phyloP scores from a whole-genome alignment of 2,113 vertebrate species.

The Odocoileus hemionus region DNA sequence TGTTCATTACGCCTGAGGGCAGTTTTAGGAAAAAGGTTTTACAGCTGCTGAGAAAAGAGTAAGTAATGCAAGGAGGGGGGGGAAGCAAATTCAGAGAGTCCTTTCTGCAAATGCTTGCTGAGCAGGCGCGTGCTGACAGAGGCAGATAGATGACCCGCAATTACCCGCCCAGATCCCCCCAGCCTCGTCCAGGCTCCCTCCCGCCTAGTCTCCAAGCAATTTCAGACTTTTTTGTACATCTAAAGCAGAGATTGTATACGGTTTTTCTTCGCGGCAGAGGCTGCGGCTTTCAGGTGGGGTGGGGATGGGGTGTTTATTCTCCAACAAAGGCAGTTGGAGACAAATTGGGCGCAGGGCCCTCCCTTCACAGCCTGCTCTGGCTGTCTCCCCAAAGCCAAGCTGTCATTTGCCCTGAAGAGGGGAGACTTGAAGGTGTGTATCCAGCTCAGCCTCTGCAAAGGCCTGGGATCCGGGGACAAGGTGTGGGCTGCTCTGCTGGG shows the following conservation, averaged over 20 bases:
- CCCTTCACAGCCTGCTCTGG: not conserved
- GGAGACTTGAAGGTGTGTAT: not conserved
- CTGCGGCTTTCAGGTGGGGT: slow-evolving; percentile 32
- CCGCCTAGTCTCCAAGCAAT: slow-evolving; percentile 59
- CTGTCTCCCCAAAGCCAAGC: not conserved
- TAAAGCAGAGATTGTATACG: slow-evolving; percentile 48
- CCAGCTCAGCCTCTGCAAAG: not conserved
- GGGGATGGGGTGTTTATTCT: slow-evolving; percentile 54
- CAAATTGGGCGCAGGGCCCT: not conserved
- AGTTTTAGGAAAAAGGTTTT: slow-evolving; percentile 40
- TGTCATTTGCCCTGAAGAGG: not conserved
- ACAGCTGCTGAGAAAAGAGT: slow-evolving; percentile 32
- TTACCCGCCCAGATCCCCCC: slow-evolving; percentile 40
- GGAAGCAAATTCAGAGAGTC: not conserved
- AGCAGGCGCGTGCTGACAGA: slow-evolving; percentile 8
- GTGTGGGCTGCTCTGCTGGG: not conserved
- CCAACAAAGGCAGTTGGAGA: slow-evolving; percentile 67
- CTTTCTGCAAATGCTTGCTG: not conserved
- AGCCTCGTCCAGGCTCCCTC: slow-evolving; percentile 22
- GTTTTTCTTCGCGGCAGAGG: slow-evolving; percentile 50
- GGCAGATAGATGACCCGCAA: slow-evolving; percentile 65
- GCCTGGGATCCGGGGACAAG: not conserved
- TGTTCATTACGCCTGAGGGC: not conserved
- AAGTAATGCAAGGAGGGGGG: not conserved
- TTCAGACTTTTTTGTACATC: slow-evolving; percentile 68